Evolutionary conservation across 1,140 invertebrate genomes (phyloP), one percentile per base, ranked within the genome.

Genomic region (Dendroctonus valens): DNA sequence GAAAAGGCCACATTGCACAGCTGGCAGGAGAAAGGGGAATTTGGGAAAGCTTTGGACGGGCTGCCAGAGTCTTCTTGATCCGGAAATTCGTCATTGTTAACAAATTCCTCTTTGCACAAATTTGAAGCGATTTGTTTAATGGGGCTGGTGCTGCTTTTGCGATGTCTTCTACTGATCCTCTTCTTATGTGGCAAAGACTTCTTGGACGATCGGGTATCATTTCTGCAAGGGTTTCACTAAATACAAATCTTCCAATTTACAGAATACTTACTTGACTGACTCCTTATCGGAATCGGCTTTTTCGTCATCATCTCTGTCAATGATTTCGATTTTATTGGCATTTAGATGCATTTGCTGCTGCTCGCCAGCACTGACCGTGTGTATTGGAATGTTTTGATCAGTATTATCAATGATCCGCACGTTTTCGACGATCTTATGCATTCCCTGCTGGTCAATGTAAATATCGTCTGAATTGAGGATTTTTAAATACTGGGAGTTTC

Each of bases 111-210:
- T 59, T 74, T 73, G 53, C 77, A 78, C 37, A 74, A 68, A 48
- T 65, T 69, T 59, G 75, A 78, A 11, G 69, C 41, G 38, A 67
- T 70, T 57, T 70, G 73, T 15, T 69, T 62, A 37, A 48, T 59
- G 5, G 57, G 46, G 4, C 38, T 40, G 3, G 67, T 38, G 59
- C 67, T 73, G 70, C 79, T 80, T 60, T 83, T 81, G 72, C 85
- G 85, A 37, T 87, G 73, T 70, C 86, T 87, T 55, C 81, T 80
- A 0, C 85, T 85, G 70, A 88, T 86, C 65, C 86, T 75, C 75
- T 88, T 88, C 73, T 88, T 88, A 72, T 88, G 86, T 4, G 86
- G 86, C 37, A 88, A 79, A 73, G 83, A 86, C 74, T 84, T 86
- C 69, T 82, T 83, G 6, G 76, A 81, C 74, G 73, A 78, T 54